Evolutionary conservation across 2,113 vertebrate genomes (phyloP), one percentile per base, ranked within the genome.

Genomic region (Proterorhinus semilunaris): DNA sequence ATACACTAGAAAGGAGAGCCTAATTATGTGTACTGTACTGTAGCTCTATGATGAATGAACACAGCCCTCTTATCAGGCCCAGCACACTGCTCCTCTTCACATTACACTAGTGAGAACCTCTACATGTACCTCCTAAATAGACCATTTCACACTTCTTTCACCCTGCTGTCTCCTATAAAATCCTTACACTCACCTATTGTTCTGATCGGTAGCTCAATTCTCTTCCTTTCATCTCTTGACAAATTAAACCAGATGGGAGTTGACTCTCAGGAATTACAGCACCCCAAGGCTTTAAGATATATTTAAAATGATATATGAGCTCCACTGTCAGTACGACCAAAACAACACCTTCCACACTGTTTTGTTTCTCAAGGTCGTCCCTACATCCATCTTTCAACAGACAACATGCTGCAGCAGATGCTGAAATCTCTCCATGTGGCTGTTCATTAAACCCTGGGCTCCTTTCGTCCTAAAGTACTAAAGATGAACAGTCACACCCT

Each of bases 401-500:
- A 68, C 69, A 81, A 76, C 68, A 17, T 72, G 78, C 66, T 70
- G 59, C 75, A 65, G 57, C 80, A 17, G 44, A 83, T 77, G 83
- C 76, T 78, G 82, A 88, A 87, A 85, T 87, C 83, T 88, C 80
- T 88, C 81, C 83, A 76, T 42, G 6, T 58, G 79, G 75, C 81
- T 86, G 80, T 88, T 89, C 89, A 91, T 91, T 90, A 91, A 91
- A 83, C 85, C 81, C 73, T 84, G 81, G 86, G 73, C 83, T 89
- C 86, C 81, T 86, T 83, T 86, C 83, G 81, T 77, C 76, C 73
- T 78, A 83, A 85, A 76, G 87, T 87, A 89, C 86, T 88, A 87
- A 88, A 89, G 68, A 88, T 49, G 75, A 62, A 66, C 9, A 71
- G 77, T 75, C 62, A 68, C 52, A 65, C 69, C 62, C 54, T 68